A percentile compares a stretch with the other conserved stretches of the same genome.
phyloP scores from a whole-genome alignment of 1,140 invertebrate species.

The Polyergus mexicanus region DNA sequence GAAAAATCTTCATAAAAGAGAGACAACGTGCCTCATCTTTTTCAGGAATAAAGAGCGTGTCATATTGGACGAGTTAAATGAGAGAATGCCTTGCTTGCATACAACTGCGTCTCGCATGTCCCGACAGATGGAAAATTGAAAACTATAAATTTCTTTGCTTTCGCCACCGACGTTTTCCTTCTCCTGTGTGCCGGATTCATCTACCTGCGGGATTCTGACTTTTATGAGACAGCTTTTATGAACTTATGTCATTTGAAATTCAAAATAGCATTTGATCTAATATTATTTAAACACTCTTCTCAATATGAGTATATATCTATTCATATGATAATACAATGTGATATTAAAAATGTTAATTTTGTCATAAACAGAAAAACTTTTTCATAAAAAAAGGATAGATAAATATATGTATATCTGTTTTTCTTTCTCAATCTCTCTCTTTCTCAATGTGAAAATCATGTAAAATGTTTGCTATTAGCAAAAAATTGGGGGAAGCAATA shows the following conservation, averaged over 20 bases:
- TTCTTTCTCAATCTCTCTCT: too few relatives aligned
- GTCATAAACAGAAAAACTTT: not conserved
- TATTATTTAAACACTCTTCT: constrained; percentile 4
- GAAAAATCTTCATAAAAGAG: not conserved
- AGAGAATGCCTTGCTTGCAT: constrained; percentile 18
- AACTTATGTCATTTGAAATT: constrained; percentile 24
- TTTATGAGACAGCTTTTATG: constrained; percentile 22
- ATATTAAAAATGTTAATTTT: not conserved
- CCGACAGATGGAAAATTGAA: constrained; percentile 66
- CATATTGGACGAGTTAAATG: constrained; percentile 14
- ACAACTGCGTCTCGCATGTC: not conserved
- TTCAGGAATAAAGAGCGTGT: constrained; percentile 4
- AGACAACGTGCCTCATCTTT: constrained; percentile 10
- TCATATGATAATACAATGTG: not conserved
- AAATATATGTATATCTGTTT: too few relatives aligned
- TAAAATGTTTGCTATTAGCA: too few relatives aligned
- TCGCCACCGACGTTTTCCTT: not conserved
- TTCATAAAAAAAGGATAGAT: not conserved
- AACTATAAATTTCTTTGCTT: constrained; percentile 66
- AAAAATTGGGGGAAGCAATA: too few relatives aligned
- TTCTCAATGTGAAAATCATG: too few relatives aligned
- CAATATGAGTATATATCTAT: not conserved
- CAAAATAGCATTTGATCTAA: constrained; percentile 13
- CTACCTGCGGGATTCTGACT: constrained; percentile 5
- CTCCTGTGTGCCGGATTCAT: not conserved